These are phyloP conservation scores for Protomyctophum bolini DNA, from an alignment of 2,113 vertebrate genomes.

Conservation along the genomic window DNA sequence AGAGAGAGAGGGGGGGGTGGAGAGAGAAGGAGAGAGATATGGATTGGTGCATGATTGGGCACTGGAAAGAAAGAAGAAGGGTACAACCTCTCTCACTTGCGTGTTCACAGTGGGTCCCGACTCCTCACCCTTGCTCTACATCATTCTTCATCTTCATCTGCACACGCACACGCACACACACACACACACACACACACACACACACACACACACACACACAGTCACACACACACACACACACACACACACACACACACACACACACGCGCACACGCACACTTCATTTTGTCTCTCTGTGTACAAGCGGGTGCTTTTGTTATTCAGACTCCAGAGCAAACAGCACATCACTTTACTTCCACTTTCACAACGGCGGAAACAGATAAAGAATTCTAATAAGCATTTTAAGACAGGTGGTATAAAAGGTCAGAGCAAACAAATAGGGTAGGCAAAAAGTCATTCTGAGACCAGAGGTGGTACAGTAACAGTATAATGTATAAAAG, in stretches of 20 bases:
- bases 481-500: too few species aligned
- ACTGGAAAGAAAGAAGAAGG: not conserved
- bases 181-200: constrained; percentile 7
- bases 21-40: constrained; percentile 44
- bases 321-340: too few species aligned
- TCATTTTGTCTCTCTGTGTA: not conserved
- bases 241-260: constrained; percentile 4
- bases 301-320: too few species aligned
- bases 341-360: too few species aligned
- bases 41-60: not conserved
- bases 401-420: too few species aligned
- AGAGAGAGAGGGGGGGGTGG: constrained; percentile 25
- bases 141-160: not conserved
- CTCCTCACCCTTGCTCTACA: constrained; percentile 21
- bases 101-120: constrained; percentile 23
- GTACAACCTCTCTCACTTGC: constrained; percentile 42
- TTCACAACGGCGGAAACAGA: too few species aligned
- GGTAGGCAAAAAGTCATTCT: too few species aligned
- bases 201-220: constrained; percentile 6
- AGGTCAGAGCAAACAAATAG: too few species aligned
- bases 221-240: constrained; percentile 10
- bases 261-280: not conserved
- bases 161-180: constrained; percentile 1
- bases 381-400: too few species aligned
- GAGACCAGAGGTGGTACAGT: too few species aligned